A percentile compares a stretch with the other conserved stretches of the same genome.
These are phyloP conservation scores for Tridacna crocea DNA, from an alignment of 2,888 invertebrate genomes.

Conservation along the genomic window DNA sequence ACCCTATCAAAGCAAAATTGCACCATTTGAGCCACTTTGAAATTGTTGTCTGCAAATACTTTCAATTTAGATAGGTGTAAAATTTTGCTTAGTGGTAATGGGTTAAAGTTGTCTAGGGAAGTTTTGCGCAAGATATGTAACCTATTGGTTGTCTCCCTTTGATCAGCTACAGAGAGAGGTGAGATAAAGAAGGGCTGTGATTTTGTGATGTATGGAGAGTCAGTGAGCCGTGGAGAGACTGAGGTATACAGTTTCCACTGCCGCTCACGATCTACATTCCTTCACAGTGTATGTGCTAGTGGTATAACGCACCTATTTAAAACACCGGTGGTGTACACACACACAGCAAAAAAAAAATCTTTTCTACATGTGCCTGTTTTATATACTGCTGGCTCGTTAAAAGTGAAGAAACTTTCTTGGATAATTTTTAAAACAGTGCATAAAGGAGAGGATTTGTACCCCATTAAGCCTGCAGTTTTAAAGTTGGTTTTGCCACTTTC, in stretches of 20 bases:
- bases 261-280: slow-evolving; percentile 21
- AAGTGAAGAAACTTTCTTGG: slow-evolving; percentile 1
- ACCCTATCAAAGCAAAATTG: too few relatives aligned
- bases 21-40: too few relatives aligned
- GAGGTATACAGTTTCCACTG: slow-evolving; percentile 41
- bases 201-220: slow-evolving; percentile 28
- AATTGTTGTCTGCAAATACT: too few relatives aligned
- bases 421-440: not conserved
- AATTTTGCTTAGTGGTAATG: not conserved
- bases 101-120: not conserved
- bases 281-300: slow-evolving; percentile 31
- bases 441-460: not conserved
- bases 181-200: too few relatives aligned
- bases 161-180: too few relatives aligned
- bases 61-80: not conserved
- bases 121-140: not conserved
- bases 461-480: not conserved
- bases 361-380: slow-evolving; percentile 24
- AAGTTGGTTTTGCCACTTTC: not conserved
- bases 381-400: not conserved
- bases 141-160: not conserved
- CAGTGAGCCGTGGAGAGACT: slow-evolving; percentile 38
- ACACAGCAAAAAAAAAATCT: slow-evolving; percentile 26
- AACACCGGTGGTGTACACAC: slow-evolving; percentile 16
- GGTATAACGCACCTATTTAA: slow-evolving; percentile 40